Evolutionary conservation across 1,140 invertebrate species (phyloP).

Genomic region (Pissodes strobi): DNA sequence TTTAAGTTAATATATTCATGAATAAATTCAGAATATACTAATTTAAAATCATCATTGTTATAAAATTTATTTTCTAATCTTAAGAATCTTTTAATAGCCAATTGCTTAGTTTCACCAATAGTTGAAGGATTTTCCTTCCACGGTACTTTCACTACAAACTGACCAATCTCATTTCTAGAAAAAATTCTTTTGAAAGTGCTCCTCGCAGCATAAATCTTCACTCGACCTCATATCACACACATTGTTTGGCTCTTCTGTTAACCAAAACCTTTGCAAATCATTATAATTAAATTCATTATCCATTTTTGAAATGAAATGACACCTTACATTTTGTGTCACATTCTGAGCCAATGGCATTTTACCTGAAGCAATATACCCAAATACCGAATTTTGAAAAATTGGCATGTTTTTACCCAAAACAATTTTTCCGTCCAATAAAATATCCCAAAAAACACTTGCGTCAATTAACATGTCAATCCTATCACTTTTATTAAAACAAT

Average conservation of each 20-base stretch:
- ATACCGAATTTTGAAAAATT: background rate
- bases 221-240: background rate
- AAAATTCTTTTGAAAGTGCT: background rate
- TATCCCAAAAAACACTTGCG: background rate
- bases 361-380: background rate
- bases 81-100: background rate
- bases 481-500: background rate
- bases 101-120: too few species aligned
- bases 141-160: too few species aligned
- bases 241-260: too few species aligned
- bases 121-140: too few species aligned
- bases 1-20: too few species aligned
- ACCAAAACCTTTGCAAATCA: too few species aligned
- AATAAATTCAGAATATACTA: background rate
- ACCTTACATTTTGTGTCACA: background rate
- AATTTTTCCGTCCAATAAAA: background rate
- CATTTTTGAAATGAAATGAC: background rate
- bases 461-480: background rate
- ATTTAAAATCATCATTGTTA: background rate
- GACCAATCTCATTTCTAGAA: background rate
- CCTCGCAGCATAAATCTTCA: background rate
- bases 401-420: background rate
- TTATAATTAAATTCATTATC: too few species aligned
- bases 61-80: background rate
- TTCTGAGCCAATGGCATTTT: background rate